phyloP scores from a whole-genome alignment of 1,140 invertebrate genomes.

The Panagrolaimus sp. region DNA sequence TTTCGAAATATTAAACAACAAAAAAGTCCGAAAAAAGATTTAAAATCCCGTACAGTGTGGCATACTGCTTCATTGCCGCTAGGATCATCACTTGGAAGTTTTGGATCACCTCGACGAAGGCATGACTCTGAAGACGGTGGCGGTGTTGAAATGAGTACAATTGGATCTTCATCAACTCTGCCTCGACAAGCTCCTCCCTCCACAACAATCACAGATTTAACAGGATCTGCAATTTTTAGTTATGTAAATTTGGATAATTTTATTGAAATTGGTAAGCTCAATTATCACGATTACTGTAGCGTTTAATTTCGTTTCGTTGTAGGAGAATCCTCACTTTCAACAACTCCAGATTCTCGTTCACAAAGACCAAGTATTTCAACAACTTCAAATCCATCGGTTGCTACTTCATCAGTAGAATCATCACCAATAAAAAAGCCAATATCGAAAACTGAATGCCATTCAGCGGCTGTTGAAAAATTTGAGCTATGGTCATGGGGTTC shows the following conservation, averaged over 20 bases:
- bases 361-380: neutral
- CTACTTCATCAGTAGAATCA: neutral
- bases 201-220: neutral
- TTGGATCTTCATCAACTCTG: neutral
- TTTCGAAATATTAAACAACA: neutral
- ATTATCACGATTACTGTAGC: too few relatives aligned
- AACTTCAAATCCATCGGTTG: neutral
- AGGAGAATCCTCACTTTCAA: too few relatives aligned
- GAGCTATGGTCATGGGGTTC: constrained; percentile 28
- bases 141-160: neutral
- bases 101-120: neutral
- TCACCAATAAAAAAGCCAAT: neutral
- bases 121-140: neutral
- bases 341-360: neutral
- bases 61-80: neutral
- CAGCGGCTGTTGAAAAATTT: neutral
- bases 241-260: neutral
- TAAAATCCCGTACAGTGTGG: neutral
- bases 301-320: too few relatives aligned
- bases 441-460: neutral
- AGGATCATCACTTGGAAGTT: neutral
- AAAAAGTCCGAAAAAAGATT: neutral
- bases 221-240: neutral
- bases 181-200: neutral
- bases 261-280: neutral